These are phyloP conservation scores for Lycocorax pyrrhopterus DNA, from an alignment of 2,113 vertebrate genomes.

Conservation along the genomic window DNA sequence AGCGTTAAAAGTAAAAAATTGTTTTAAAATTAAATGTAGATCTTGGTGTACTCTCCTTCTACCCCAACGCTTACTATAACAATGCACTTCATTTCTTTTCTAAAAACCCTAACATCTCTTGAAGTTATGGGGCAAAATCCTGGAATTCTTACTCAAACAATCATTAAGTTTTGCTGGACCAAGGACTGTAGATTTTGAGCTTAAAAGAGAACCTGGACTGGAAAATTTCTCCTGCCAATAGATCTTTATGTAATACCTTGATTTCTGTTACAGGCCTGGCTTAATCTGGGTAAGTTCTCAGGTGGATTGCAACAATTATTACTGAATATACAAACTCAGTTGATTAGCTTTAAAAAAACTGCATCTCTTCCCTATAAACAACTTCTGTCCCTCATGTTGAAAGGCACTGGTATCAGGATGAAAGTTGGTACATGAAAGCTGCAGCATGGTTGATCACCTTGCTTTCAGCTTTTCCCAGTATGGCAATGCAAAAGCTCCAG, in stretches of 20 bases:
- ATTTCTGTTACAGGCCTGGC: neutral
- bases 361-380: neutral
- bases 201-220: neutral
- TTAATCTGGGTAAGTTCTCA: neutral
- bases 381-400: neutral
- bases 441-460: neutral
- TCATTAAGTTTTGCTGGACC: neutral
- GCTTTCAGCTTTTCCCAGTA: neutral
- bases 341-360: neutral
- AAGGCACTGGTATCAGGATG: neutral
- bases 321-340: neutral
- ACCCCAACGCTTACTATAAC: neutral
- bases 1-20: neutral
- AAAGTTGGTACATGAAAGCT: neutral
- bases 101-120: neutral
- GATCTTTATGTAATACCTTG: neutral
- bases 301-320: neutral
- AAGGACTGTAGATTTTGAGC: neutral
- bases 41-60: neutral
- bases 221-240: neutral
- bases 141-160: neutral
- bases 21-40: neutral
- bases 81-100: neutral
- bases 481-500: neutral
- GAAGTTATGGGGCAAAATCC: neutral